phyloP scores from a whole-genome alignment of 2,797 vertebrate genomes.

The Prionace glauca region DNA sequence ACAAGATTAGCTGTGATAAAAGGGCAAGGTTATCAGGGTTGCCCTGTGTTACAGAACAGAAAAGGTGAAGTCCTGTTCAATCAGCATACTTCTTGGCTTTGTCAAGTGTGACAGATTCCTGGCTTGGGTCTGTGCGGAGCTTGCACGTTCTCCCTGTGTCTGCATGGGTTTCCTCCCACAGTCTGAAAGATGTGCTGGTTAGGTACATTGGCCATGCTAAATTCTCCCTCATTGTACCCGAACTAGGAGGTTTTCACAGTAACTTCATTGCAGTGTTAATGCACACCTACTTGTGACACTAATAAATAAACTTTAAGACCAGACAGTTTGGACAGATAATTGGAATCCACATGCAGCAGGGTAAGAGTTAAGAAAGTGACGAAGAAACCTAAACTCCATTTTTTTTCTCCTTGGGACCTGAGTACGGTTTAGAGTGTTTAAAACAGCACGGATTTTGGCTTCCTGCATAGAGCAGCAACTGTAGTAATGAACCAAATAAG shows the following conservation, averaged over 20 bases:
- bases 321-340: neutral
- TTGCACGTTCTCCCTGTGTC: too few relatives aligned
- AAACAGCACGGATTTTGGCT: slow-evolving; percentile 1
- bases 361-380: neutral
- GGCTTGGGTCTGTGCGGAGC: too few relatives aligned
- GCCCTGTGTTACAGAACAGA: too few relatives aligned
- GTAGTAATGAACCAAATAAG: slow-evolving; percentile 24
- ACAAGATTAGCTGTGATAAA: neutral
- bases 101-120: too few relatives aligned
- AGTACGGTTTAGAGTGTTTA: neutral
- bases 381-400: neutral
- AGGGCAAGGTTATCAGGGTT: neutral
- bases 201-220: too few relatives aligned
- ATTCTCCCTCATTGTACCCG: too few relatives aligned
- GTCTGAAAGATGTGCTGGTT: too few relatives aligned
- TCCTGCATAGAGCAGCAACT: neutral
- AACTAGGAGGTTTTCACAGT: too few relatives aligned
- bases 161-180: too few relatives aligned
- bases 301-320: neutral
- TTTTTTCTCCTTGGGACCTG: neutral
- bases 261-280: too few relatives aligned
- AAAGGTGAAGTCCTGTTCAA: neutral
- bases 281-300: too few relatives aligned
- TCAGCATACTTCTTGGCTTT: too few relatives aligned
- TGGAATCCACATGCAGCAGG: neutral